Evolutionary conservation across 2,797 vertebrate species (phyloP).

Genomic region (Pangasius krempfi): DNA sequence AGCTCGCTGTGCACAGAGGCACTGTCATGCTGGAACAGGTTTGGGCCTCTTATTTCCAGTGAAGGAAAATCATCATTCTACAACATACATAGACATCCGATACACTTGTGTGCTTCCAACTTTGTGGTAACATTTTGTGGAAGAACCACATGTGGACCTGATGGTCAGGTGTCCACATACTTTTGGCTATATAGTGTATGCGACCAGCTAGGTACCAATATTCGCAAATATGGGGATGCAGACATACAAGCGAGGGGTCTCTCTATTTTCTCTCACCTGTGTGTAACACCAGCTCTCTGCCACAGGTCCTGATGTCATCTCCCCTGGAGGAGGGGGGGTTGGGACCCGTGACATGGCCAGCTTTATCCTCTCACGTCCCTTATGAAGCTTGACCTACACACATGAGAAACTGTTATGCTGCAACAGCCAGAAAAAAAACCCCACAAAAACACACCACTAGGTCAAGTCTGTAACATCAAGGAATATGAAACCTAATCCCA

Average conservation of each 20-base stretch:
- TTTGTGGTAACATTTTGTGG: neutral
- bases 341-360: constrained; percentile 99
- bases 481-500: neutral
- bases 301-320: constrained; percentile 98
- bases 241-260: no score
- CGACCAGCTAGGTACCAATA: neutral
- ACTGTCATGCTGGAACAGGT: no score
- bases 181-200: no score
- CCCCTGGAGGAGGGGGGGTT: constrained; percentile 98
- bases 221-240: no score
- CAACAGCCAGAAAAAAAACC: neutral
- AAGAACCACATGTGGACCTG: neutral
- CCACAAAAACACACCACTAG: neutral
- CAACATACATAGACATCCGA: neutral
- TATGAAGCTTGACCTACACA: constrained; percentile 51
- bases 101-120: neutral
- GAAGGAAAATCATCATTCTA: neutral
- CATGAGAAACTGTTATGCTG: constrained; percentile 5
- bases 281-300: constrained; percentile 99
- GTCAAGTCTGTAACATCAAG: neutral
- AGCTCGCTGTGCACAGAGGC: neutral
- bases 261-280: constrained; percentile 72
- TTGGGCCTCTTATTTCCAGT: neutral
- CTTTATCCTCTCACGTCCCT: constrained; percentile 56
- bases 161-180: neutral